Conservation (phyloP, 2,888 invertebrate genomes). For the Crioceris asparagi region DNA sequence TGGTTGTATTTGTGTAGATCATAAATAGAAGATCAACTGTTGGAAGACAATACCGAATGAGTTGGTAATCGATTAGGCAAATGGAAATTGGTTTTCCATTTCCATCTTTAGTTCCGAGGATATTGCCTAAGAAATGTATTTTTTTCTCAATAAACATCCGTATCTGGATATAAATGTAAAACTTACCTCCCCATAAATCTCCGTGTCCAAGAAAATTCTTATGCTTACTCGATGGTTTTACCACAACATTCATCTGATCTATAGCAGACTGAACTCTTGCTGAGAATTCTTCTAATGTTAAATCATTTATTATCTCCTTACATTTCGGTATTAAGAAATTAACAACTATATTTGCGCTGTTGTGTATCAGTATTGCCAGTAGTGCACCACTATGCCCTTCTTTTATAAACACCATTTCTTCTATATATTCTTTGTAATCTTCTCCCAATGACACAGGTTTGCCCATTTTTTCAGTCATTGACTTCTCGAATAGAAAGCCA, state of each 20-base stretch:
- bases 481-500: slow-evolving; percentile 29
- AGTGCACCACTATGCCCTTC: slow-evolving; percentile 1
- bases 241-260: slow-evolving; percentile 4
- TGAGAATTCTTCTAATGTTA: slow-evolving; percentile 11
- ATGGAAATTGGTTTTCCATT: slow-evolving; percentile 4
- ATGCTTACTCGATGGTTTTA: slow-evolving; percentile 30
- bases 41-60: slow-evolving; percentile 47
- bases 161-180: slow-evolving; percentile 16
- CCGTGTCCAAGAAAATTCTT: slow-evolving; percentile 32
- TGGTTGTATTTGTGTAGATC: slow-evolving; percentile 18
- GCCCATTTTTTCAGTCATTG: slow-evolving; percentile 15
- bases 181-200: slow-evolving; percentile 28
- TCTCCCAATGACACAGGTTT: slow-evolving; percentile 21
- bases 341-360: slow-evolving; percentile 2
- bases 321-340: slow-evolving; percentile 11
- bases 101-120: not conserved
- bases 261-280: slow-evolving; percentile 5
- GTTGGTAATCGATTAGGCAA: slow-evolving; percentile 28
- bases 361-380: not conserved
- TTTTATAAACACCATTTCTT: slow-evolving; percentile 13
- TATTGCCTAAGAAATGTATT: slow-evolving; percentile 9
- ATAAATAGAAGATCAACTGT: slow-evolving; percentile 46
- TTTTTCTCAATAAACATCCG: slow-evolving; percentile 1
- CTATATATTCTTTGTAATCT: slow-evolving; percentile 21
- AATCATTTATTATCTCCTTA: slow-evolving; percentile 8